Conservation (phyloP, 2,797 vertebrate genomes). For the Aplochiton taeniatus region DNA sequence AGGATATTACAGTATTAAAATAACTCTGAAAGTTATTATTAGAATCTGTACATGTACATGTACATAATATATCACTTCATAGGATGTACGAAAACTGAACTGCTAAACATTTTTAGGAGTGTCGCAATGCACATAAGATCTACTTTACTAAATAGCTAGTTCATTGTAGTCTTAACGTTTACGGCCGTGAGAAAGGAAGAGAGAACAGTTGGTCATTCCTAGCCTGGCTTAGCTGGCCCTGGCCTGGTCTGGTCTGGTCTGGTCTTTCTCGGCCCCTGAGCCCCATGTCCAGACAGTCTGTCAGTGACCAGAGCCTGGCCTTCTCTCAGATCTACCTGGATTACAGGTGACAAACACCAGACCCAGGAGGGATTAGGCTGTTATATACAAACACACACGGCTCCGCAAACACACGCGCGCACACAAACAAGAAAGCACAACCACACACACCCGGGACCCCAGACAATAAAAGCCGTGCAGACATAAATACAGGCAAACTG, state of each 20-base stretch:
- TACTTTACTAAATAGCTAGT: too few species aligned
- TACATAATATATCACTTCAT: too few species aligned
- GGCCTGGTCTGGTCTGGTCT: constrained; percentile 8
- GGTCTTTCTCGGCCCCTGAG: constrained; percentile 7
- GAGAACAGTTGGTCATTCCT: neutral
- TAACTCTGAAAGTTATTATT: too few species aligned
- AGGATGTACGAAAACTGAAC: too few species aligned
- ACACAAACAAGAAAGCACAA: constrained; percentile 10
- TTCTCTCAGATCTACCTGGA: constrained; percentile 60
- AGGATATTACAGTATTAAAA: neutral
- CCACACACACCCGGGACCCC: neutral
- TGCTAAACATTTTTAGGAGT: too few species aligned
- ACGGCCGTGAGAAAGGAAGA: neutral
- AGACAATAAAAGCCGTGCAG: neutral
- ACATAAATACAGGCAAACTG: too few species aligned
- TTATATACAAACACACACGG: constrained; percentile 13
- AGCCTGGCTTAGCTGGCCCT: constrained; percentile 16
- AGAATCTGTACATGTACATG: too few species aligned
- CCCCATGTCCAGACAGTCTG: constrained; percentile 28
- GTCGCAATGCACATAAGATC: too few species aligned
- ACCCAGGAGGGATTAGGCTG: constrained; percentile 57
- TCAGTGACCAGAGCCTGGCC: constrained; percentile 45
- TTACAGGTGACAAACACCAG: constrained; percentile 66
- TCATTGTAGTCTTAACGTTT: neutral
- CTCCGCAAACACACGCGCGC: constrained; percentile 1